These are phyloP conservation scores for Dicerorhinus sumatrensis DNA, from an alignment of 2,113 vertebrate genomes.

Conservation along the genomic window DNA sequence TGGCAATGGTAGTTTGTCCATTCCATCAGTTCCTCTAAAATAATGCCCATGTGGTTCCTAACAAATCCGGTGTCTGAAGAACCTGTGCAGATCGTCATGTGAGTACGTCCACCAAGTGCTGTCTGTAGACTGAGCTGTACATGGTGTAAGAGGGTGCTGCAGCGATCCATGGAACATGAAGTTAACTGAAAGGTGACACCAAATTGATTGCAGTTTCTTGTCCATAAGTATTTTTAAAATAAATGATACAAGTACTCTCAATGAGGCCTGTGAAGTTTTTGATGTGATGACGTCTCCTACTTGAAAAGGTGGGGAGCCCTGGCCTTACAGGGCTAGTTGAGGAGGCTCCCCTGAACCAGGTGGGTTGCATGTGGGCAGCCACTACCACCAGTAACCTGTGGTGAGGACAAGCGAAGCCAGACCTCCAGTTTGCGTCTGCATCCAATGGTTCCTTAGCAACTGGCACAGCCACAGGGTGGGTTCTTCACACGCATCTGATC, in stretches of 20 bases:
- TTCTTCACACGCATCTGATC: accelerated
- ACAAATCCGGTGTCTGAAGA: not conserved
- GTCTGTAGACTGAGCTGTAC: not conserved
- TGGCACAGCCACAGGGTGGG: accelerated
- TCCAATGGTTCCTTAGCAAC: not conserved
- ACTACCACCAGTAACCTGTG: not conserved
- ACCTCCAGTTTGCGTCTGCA: not conserved
- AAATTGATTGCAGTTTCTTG: not conserved
- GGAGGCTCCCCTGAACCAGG: not conserved
- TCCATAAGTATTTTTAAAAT: not conserved
- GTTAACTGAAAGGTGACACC: not conserved
- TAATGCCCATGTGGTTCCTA: not conserved
- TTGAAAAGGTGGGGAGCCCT: not conserved
- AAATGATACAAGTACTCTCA: not conserved
- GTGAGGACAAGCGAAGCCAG: not conserved
- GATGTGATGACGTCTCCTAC: not conserved
- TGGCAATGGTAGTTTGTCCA: not conserved
- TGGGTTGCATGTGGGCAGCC: not conserved
- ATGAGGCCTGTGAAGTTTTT: not conserved
- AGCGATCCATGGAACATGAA: too few species aligned
- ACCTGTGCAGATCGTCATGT: accelerated
- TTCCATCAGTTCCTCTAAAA: not conserved
- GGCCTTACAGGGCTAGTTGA: not conserved
- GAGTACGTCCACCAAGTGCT: not conserved
- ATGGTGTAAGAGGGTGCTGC: accelerated